A percentile compares a stretch with the other conserved stretches of the same genome.
Evolutionary conservation across 2,888 invertebrate species (phyloP).

Genomic region (Philhelius pedissequus): DNA sequence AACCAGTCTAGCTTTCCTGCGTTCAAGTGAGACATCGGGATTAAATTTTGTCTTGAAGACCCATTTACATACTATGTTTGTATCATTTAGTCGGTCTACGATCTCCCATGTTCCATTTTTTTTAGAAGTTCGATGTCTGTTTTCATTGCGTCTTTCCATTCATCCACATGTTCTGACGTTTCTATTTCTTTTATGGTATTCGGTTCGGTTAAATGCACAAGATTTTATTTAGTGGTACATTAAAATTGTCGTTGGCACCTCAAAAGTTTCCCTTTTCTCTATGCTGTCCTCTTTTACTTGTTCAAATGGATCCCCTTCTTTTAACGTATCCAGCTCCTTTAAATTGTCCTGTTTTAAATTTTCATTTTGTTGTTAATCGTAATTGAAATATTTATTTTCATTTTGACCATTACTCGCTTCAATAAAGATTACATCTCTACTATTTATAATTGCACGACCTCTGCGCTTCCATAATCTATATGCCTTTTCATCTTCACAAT

Average conservation of each 20-base stretch:
- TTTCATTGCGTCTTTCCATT: no score
- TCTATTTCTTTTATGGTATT: no score
- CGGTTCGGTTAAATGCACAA: no score
- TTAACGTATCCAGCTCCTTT: no score
- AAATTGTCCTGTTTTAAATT: not conserved
- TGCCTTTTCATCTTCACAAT: not conserved
- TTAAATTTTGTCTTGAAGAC: not conserved
- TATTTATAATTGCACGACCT: not conserved
- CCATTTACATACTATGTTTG: slow-evolving; percentile 3
- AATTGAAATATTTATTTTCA: not conserved
- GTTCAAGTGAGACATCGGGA: not conserved
- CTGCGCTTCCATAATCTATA: not conserved
- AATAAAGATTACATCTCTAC: not conserved
- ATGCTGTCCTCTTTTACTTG: no score
- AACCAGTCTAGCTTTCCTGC: slow-evolving; percentile 35
- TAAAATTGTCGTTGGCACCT: no score
- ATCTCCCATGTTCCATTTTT: no score
- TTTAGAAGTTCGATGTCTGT: no score
- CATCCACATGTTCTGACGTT: no score
- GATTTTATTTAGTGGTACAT: no score
- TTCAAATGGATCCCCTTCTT: no score
- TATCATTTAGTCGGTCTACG: not conserved
- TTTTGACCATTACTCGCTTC: not conserved
- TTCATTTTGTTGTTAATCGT: not conserved
- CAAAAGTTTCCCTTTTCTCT: no score